Percentiles rank a stretch among this genome's conserved stretches.
phyloP scores from a whole-genome alignment of 2,113 vertebrate genomes.

The Brachypteracias leptosomus region DNA sequence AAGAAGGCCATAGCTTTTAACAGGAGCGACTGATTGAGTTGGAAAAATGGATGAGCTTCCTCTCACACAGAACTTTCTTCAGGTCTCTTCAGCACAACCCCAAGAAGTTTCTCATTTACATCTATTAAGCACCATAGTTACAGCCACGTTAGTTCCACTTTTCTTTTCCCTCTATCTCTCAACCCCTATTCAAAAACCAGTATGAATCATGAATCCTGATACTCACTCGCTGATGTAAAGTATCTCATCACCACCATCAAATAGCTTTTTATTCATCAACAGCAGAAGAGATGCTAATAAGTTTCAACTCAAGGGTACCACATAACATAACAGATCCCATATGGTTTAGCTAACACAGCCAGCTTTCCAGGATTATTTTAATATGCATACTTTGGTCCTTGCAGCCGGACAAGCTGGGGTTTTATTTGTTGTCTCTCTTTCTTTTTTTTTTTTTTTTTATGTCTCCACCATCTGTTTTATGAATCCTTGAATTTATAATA shows the following conservation, averaged over 20 bases:
- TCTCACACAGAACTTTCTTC: background rate
- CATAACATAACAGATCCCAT: background rate
- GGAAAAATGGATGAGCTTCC: background rate
- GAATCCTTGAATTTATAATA: conserved; percentile 36
- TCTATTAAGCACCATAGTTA: background rate
- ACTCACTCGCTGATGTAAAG: background rate
- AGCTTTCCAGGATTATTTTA: conserved; percentile 22
- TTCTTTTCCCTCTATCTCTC: background rate
- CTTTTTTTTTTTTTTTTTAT: background rate
- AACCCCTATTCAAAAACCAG: background rate
- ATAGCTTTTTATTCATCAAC: background rate
- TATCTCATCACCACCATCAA: background rate
- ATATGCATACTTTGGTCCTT: background rate
- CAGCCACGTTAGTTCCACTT: rapidly evolving
- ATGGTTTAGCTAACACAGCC: background rate
- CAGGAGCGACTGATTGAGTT: background rate
- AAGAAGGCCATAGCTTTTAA: background rate
- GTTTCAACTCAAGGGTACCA: background rate
- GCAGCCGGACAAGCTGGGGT: background rate
- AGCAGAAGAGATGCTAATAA: background rate
- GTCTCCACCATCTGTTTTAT: conserved; percentile 35
- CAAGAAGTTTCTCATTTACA: background rate
- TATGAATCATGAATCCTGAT: background rate
- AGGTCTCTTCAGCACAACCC: background rate
- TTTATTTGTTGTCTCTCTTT: background rate